These are phyloP conservation scores for Tyrannus savana DNA, from an alignment of 2,113 vertebrate species.

Conservation along the genomic window DNA sequence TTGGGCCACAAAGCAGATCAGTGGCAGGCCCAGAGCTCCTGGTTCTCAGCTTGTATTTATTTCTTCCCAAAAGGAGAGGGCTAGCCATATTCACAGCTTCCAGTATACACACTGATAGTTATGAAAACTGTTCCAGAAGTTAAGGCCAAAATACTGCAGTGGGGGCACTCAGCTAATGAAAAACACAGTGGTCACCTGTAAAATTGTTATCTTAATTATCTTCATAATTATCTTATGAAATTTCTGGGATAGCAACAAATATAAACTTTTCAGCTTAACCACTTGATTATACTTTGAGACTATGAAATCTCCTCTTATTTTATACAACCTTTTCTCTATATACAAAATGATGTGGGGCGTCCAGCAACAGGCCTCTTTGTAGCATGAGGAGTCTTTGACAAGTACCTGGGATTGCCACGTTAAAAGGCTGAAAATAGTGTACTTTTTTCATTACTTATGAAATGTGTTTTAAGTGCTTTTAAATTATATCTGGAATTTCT, in stretches of 20 bases:
- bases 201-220: not conserved
- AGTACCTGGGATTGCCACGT: not conserved
- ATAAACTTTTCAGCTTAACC: not conserved
- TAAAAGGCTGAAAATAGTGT: not conserved
- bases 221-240: not conserved
- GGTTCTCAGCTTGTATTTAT: not conserved
- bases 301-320: not conserved
- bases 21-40: not conserved
- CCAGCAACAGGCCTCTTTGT: not conserved
- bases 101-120: not conserved
- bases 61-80: not conserved
- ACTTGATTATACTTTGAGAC: not conserved
- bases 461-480: not conserved
- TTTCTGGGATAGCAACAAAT: not conserved
- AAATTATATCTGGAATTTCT: not conserved
- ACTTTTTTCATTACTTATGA: not conserved
- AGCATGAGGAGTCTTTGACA: not conserved
- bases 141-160: not conserved
- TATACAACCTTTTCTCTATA: not conserved
- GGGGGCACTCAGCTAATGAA: not conserved
- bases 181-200: not conserved
- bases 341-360: not conserved
- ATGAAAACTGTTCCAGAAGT: not conserved
- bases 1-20: not conserved
- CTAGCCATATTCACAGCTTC: not conserved